Base-by-base conservation (phyloP, 2,888 invertebrate genomes). In the Therioaphis trifolii region DNA sequence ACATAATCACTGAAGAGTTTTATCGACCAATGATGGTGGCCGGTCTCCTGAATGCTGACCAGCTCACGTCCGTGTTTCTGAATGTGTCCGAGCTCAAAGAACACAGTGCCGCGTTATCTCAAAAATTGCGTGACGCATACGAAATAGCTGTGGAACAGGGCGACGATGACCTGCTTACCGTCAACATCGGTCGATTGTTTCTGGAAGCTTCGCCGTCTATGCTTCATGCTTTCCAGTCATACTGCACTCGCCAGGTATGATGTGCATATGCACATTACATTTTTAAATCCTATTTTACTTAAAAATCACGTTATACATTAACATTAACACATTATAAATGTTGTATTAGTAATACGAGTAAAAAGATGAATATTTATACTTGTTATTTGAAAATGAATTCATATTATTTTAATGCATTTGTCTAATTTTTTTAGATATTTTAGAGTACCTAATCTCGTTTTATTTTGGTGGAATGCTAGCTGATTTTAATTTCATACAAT, bases 181-280 rank as follows among this genome's bases (percentile, higher is more conserved):
- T 97, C 49, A 95, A 96, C 88, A 94, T 97, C 86, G 98, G 97
- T 2, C 94, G 94, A 89, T 92, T 97, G 87, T 94, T 98, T 88
- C 90, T 97, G 86, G 96, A 97, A 88, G 95, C 96, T 46, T 94
- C 95, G 85, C 94, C 94, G 82, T 94, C 94, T 84, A 97, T 98
- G 97, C 91, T 98, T 86, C 94, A 96, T 87, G 96, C 96, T 55
- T 98, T 98, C 89, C 97, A 97, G 89, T 95, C 94, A 78, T 98
- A 98, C 89, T 98, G 98, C 89, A 94, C 97, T 52, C 92, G 96
- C 86, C 97, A 91, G 89, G 91, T 90, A 87, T 86, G 87, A n/a
- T n/a, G n/a, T n/a, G n/a, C n/a, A n/a, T n/a, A n/a, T n/a, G n/a
- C n/a, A n/a, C n/a, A n/a, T n/a, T n/a, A n/a, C n/a, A n/a, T n/a